phyloP scores from a whole-genome alignment of 1,140 invertebrate genomes.

The Sinonovacula constricta region DNA sequence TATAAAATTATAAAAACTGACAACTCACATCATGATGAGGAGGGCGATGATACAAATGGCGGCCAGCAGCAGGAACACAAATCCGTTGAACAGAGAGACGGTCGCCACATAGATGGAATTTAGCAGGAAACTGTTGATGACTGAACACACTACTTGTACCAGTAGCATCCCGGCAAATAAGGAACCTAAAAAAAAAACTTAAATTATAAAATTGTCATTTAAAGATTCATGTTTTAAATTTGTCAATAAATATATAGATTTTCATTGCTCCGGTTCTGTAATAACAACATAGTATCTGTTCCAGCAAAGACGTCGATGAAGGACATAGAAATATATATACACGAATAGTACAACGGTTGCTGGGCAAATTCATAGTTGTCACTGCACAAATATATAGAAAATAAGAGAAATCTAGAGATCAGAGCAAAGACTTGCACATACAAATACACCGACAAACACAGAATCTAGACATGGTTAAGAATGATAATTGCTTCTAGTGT shows the following conservation, averaged over 20 bases:
- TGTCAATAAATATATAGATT: not conserved
- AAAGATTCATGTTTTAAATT: not conserved
- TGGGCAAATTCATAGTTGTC: too few species aligned
- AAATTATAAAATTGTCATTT: too few species aligned
- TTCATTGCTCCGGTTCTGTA: not conserved
- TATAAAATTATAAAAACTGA: too few species aligned
- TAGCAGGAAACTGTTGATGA: not conserved
- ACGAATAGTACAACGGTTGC: too few species aligned
- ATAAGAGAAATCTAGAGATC: too few species aligned
- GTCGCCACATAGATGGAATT: conserved; percentile 13
- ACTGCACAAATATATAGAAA: too few species aligned
- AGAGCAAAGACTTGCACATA: too few species aligned
- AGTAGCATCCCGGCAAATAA: conserved; percentile 22
- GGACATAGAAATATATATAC: too few species aligned
- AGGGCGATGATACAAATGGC: not conserved
- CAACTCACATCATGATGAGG: conserved; percentile 29
- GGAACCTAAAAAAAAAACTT: conserved; percentile 18
- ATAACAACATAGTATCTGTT: not conserved
- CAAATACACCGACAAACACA: too few species aligned
- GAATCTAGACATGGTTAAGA: too few species aligned
- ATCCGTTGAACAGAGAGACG: conserved; percentile 15
- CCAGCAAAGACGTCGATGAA: too few species aligned
- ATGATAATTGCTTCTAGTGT: too few species aligned
- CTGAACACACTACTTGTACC: conserved; percentile 7
- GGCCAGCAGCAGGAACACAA: conserved; percentile 24